Evolutionary conservation across 2,888 invertebrate genomes (phyloP), one percentile per base, ranked within the genome.

Genomic region (Yponomeuta cagnagella): DNA sequence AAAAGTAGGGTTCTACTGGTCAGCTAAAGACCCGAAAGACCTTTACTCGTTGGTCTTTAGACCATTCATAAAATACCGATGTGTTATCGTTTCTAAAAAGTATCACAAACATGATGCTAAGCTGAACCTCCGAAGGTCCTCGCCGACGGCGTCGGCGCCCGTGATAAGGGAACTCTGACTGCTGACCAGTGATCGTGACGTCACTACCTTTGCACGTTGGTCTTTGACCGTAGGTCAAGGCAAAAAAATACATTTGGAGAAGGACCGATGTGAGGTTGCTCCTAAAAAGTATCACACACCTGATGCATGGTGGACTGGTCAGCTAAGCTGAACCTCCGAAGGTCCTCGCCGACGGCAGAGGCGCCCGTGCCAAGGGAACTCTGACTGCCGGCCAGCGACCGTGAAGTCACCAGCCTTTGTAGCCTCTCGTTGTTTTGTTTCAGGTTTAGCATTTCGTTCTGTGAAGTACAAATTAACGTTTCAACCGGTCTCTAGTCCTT

Each of bases 361-460:
- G 89, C 89, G 6, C 89, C 90, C 1, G 91, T 87, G 23, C 94
- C 94, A 33, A 94, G 80, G 2, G 94, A 94, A 64, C 87, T 94
- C 76, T 94, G 94, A 71, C 94, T 94, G 30, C 94, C 94, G 6
- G 94, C 94, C 73, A 94, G 79, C 0, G 94, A 94, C 63, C 94
- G 90, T 73, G 93, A 94, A 74, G 94, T 94, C 71, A 98, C 97
- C 83, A 98, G 91, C 79, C 97, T 94, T 82, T 98, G 98, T 0
- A 99, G 93, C 43, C 98, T 94, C 84, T 98, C 98, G 86, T 99
- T 99, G 89, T 99, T 99, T 80, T 98, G 98, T 85, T 98, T 98
- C 78, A 99, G 92, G 81, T 97, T 97, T 82, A 98, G 93, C 98
- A 99, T 99, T 91, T 99, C 99, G 85, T 95, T 96, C 97, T 97